These are phyloP conservation scores for Callimorpha dominula DNA, from an alignment of 2,888 invertebrate species.

Conservation along the genomic window DNA sequence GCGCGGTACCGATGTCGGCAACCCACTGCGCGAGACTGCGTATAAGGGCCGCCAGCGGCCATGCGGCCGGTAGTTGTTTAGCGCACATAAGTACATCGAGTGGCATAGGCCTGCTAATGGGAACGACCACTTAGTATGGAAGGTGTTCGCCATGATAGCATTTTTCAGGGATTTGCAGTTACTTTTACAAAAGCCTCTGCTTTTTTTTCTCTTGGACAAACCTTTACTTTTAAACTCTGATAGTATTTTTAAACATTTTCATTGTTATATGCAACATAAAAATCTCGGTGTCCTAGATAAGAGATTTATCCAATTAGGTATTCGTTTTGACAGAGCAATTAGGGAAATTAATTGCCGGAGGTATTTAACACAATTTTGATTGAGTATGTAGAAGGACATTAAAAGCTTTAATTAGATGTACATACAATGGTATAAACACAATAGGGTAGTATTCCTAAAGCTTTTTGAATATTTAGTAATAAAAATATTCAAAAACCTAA, in stretches of 20 bases:
- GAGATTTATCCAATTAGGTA: conserved; percentile 18
- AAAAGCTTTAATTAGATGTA: conserved; percentile 49
- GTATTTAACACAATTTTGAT: conserved; percentile 39
- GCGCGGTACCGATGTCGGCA: too few relatives aligned
- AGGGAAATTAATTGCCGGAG: conserved; percentile 52
- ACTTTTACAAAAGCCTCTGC: not conserved
- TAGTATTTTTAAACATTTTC: not conserved
- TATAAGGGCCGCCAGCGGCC: too few relatives aligned
- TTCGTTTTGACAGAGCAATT: conserved; percentile 55
- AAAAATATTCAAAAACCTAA: too few relatives aligned
- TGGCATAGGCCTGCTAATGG: too few relatives aligned
- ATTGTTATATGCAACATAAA: not conserved
- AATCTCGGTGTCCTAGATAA: not conserved
- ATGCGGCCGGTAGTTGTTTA: too few relatives aligned
- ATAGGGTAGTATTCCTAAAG: conserved; percentile 31
- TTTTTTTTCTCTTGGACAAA: not conserved
- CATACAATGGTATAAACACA: conserved; percentile 50
- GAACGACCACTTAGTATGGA: too few relatives aligned
- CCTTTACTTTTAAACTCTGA: not conserved
- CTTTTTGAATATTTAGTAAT: not conserved
- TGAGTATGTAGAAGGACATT: conserved; percentile 52
- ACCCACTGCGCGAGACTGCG: too few relatives aligned
- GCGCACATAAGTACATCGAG: too few relatives aligned
- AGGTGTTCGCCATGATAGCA: not conserved
- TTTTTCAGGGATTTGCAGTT: not conserved